phyloP scores from a whole-genome alignment of 2,797 vertebrate species.

The Gymnocypris eckloni region DNA sequence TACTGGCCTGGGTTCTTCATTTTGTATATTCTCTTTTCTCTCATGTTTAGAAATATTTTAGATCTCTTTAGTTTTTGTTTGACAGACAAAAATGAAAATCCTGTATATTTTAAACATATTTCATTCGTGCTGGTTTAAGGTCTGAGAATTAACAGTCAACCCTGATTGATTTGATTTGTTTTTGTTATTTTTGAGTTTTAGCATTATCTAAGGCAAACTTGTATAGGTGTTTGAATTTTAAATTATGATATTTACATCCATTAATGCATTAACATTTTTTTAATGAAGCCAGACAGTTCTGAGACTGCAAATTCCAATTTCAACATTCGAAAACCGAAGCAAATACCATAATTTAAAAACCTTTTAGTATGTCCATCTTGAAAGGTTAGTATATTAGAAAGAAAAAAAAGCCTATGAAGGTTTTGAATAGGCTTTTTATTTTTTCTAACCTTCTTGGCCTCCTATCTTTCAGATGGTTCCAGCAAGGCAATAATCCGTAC shows the following conservation, averaged over 20 bases:
- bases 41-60: conserved; percentile 57
- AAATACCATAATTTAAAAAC: background rate
- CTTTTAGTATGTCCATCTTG: background rate
- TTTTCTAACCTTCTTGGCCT: background rate
- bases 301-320: background rate
- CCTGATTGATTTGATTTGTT: background rate
- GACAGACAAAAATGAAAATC: conserved; percentile 64
- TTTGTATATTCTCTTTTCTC: conserved; percentile 51
- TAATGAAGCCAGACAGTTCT: background rate
- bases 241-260: background rate
- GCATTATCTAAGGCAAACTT: background rate
- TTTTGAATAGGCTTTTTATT: background rate
- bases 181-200: background rate
- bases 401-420: background rate
- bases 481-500: conserved; percentile 86
- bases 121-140: background rate
- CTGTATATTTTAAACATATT: background rate
- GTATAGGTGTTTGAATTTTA: background rate
- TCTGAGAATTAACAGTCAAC: background rate
- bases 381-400: background rate
- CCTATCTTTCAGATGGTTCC: conserved; percentile 74
- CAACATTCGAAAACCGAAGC: background rate
- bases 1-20: background rate
- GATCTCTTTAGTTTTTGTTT: conserved; percentile 52
- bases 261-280: too few relatives aligned